These are phyloP conservation scores for Pterocles orientalis DNA, from an alignment of 2,113 vertebrate genomes.

Conservation along the genomic window DNA sequence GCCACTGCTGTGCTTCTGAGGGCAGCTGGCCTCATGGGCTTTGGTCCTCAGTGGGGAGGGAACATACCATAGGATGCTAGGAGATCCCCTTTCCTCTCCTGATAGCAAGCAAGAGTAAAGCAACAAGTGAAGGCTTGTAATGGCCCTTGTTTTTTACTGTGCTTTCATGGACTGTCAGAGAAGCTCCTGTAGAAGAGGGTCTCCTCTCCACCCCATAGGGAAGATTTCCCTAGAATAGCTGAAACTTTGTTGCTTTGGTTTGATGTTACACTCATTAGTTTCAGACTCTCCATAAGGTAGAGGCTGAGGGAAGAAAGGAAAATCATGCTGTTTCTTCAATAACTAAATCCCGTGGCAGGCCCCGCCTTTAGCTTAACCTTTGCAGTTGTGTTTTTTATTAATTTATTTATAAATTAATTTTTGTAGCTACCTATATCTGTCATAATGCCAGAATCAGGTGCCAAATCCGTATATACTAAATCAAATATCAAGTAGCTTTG, in stretches of 20 bases:
- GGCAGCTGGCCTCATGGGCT: neutral
- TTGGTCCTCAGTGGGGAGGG: neutral
- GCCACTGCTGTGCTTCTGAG: neutral
- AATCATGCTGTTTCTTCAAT: neutral
- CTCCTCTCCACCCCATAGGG: neutral
- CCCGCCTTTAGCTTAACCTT: neutral
- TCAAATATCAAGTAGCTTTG: constrained; percentile 11
- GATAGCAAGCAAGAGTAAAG: neutral
- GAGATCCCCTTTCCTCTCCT: neutral
- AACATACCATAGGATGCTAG: neutral
- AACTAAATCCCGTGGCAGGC: neutral
- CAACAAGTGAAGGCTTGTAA: neutral
- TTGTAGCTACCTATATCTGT: neutral
- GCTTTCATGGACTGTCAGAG: neutral
- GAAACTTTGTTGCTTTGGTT: neutral
- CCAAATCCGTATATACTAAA: neutral
- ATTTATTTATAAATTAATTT: neutral
- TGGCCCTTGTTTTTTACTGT: neutral
- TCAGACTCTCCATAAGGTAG: neutral
- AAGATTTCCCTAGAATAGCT: neutral
- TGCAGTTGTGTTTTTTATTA: neutral
- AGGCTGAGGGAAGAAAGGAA: neutral
- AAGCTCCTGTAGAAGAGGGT: neutral
- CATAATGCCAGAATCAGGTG: constrained; percentile 32
- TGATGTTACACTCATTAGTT: neutral